Percentiles rank a stretch among this genome's conserved stretches.
Evolutionary conservation across 2,797 vertebrate genomes (phyloP).

Genomic region (Chiloscyllium punctatum): DNA sequence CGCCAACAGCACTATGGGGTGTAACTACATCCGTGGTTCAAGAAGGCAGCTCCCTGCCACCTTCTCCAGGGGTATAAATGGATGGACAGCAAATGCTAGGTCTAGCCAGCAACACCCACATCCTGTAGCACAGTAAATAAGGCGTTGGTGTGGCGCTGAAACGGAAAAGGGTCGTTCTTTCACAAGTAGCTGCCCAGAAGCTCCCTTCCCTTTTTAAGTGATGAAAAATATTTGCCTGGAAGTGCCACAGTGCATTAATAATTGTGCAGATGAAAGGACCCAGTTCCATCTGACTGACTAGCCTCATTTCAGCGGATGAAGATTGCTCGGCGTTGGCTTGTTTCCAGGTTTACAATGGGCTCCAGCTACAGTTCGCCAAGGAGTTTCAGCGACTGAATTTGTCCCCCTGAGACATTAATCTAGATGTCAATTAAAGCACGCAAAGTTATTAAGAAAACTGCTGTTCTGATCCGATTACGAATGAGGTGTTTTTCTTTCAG

Average conservation of each 20-base stretch:
- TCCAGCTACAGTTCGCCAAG: not conserved
- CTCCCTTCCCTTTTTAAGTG: not conserved
- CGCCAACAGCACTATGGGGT: too few relatives aligned
- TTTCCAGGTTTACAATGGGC: not conserved
- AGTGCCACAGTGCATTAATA: not conserved
- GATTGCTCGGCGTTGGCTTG: not conserved
- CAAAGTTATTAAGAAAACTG: not conserved
- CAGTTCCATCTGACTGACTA: not conserved
- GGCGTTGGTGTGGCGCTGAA: not conserved
- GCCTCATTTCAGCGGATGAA: not conserved
- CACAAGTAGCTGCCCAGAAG: not conserved
- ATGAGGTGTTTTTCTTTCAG: not conserved
- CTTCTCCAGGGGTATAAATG: too few relatives aligned
- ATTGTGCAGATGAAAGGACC: not conserved
- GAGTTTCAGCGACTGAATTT: not conserved
- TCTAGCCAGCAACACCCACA: too few relatives aligned
- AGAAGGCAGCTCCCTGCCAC: too few relatives aligned
- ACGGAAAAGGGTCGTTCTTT: not conserved
- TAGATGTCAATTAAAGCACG: not conserved
- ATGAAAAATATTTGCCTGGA: not conserved
- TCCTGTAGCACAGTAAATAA: not conserved
- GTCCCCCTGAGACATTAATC: not conserved
- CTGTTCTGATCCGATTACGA: not conserved
- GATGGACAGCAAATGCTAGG: too few relatives aligned
- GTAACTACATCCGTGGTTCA: too few relatives aligned